These are phyloP conservation scores for Balanococcus diminutus DNA, from an alignment of 2,888 invertebrate genomes.

Conservation along the genomic window DNA sequence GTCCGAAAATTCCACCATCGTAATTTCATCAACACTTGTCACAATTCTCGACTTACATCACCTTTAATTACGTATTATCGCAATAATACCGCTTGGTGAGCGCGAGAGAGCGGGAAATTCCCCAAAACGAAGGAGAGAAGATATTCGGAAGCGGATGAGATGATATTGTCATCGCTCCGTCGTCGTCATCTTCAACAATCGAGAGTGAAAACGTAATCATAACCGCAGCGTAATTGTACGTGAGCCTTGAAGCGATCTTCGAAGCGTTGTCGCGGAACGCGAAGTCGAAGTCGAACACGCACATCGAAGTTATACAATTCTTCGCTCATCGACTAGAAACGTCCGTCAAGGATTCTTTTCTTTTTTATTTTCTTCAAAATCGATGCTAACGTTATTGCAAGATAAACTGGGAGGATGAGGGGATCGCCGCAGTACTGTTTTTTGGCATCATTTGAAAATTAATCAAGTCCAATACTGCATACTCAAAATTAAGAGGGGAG, in stretches of 20 bases:
- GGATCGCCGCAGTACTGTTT: no score
- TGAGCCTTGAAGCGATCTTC: neutral
- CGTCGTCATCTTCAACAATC: neutral
- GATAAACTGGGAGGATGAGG: neutral
- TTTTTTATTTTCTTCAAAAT: neutral
- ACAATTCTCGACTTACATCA: neutral
- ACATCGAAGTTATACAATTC: neutral
- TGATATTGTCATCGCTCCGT: neutral
- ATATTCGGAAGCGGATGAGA: neutral
- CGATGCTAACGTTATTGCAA: neutral
- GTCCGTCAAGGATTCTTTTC: constrained; percentile 16
- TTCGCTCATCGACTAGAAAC: neutral
- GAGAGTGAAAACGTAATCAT: neutral
- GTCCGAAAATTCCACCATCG: neutral
- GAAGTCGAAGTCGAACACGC: no score
- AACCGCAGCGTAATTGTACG: neutral
- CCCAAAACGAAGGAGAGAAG: neutral
- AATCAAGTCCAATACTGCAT: no score
- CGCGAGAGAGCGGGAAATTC: neutral
- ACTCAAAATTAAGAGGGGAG: no score
- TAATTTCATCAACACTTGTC: neutral
- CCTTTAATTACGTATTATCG: neutral
- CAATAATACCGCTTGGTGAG: neutral
- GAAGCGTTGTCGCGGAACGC: neutral
- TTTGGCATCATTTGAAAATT: no score